Conservation (phyloP, 2,888 invertebrate species). For the Chromoteleia sp. region DNA sequence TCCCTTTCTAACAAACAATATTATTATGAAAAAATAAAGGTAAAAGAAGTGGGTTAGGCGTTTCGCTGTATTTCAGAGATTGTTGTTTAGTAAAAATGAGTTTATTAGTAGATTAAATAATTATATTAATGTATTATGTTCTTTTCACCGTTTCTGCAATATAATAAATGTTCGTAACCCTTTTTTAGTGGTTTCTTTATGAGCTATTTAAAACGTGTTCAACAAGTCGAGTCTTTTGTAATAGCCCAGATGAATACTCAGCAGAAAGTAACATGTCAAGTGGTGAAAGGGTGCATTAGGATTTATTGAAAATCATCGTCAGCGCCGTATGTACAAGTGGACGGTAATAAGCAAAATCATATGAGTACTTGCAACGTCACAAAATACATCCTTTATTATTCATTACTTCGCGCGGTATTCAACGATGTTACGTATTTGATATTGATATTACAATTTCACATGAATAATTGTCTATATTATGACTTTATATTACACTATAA, state of each 20-base stretch:
- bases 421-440: conserved; percentile 31
- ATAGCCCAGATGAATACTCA: conserved; percentile 64
- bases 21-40: neutral
- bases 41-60: neutral
- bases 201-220: conserved; percentile 67
- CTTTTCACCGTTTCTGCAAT: conserved; percentile 49
- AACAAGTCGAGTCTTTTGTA: conserved; percentile 68
- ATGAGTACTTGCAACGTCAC: conserved; percentile 47
- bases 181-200: conserved; percentile 63
- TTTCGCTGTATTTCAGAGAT: neutral
- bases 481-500: conserved; percentile 2
- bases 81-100: conserved; percentile 9
- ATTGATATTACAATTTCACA: conserved; percentile 49
- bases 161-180: conserved; percentile 57
- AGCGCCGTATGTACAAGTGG: conserved; percentile 44
- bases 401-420: conserved; percentile 10
- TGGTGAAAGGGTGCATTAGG: conserved; percentile 67
- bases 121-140: conserved; percentile 54
- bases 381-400: conserved; percentile 48
- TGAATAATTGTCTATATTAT: conserved; percentile 19
- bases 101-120: conserved; percentile 44
- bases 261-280: conserved; percentile 68
- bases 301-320: conserved; percentile 68
- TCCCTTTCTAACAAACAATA: too few relatives aligned
- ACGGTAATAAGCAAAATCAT: conserved; percentile 55